Evolutionary conservation across 1,140 invertebrate genomes (phyloP), one percentile per base, ranked within the genome.

Genomic region (Vanessa atalanta): DNA sequence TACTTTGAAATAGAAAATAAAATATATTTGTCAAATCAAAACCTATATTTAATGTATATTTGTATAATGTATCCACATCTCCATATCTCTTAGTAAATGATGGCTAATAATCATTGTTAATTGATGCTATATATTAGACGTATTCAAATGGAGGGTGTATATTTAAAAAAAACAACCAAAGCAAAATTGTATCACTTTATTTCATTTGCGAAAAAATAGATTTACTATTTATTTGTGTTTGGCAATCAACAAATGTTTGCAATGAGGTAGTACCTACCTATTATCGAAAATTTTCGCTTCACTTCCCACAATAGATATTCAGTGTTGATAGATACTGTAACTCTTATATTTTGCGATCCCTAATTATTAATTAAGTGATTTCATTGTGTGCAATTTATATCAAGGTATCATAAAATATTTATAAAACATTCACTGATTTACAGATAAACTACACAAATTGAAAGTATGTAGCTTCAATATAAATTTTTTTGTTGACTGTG

Each of bases 251-350:
- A 51, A 51, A 15, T 5, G 50, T 47, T 43, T 76, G 75, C 72
- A 66, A 76, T 70, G 75, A 31, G 6, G 26, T 31, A 31, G 26
- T 31, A 6, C 37, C 37, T 43, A 9, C 37, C 37, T 68, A 72
- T 65, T 68, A 68, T 73, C 57, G 70, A 60, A 69, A 76, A 60
- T 48, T 69, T 43, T 65, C 55, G 43, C 51, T 66, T 68, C 67
- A 65, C 70, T 70, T 61, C 2, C 31, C 43, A 47, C 71, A 73
- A 65, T 6, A 57, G 16, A 57, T 20, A 23, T 57, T 26, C 55
- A 16, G 55, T 57, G 20, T 23, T 23, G 20, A 23, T 57, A 57
- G 9, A 57, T 57, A 16, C 23, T 26, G 55, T 57, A 12, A 57
- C 55, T 57, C 16, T 16, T 57, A 23, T 57, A 57, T 14, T 26